Evolutionary conservation across 1,140 invertebrate genomes (phyloP), one percentile per base, ranked within the genome.

Genomic region (Zaprionus ghesquierei): DNA sequence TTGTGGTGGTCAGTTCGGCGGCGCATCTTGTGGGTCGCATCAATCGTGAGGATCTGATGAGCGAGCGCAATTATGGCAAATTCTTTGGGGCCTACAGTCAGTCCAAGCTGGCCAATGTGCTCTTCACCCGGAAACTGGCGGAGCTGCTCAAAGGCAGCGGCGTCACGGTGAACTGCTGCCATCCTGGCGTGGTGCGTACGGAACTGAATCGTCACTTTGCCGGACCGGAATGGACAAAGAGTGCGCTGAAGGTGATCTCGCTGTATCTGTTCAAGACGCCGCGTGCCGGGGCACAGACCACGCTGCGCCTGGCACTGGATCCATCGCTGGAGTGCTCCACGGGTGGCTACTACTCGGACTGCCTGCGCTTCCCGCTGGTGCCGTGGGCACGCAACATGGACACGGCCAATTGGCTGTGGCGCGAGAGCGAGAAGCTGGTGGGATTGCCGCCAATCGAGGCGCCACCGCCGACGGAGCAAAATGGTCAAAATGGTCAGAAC

Each of bases 221-320:
- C 1, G 81, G 75, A 0, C 69, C 86, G 38, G 50, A 49, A 3
- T 89, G 81, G 76, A 66, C 68, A 18, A 90, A 81, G 55, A 84
- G 49, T 3, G 18, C 49, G 6, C 75, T 73, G 5, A 72, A 77
- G 29, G 54, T 69, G 23, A 31, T 86, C 54, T 31, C 72, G 62
- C 54, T 80, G 50, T 59, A 25, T 93, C 2, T 92, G 78, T 92
- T 94, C 22, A 96, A 96, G 90, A 93, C 92, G 10, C 93, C 94
- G 0, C 93, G 94, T 72, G 93, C 95, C 76, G 96, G 96, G 0
- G 96, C 96, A 8, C 96, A 97, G 91, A 97, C 97, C 1, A 95
- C 95, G 2, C 92, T 98, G 44, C 94, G 96, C 81, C 96, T 97
- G 86, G 94, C 96, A 3, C 90, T 97, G 1, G 95, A 96, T 89